Evolutionary conservation across 1,140 invertebrate genomes (phyloP), one percentile per base, ranked within the genome.

Genomic region (Drosophila lowei): DNA sequence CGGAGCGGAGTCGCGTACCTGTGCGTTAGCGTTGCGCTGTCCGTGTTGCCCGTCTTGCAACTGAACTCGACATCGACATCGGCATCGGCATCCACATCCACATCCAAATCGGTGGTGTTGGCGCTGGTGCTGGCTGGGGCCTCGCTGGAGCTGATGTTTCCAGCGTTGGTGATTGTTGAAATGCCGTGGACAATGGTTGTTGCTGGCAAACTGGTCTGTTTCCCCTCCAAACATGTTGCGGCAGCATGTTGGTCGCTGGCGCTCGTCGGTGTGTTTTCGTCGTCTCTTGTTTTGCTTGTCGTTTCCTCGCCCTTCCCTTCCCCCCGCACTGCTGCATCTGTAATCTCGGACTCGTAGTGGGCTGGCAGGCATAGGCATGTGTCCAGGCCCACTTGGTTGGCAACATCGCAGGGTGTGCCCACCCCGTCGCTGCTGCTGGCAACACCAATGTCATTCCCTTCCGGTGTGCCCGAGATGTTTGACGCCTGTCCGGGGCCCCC

Each of bases 41-140:
- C 81, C 86, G 89, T 83, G 79, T 88, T 77, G 79, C 77, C 79
- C 85, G 89, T 89, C 66, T 81, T 90, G 88, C 89, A 81, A 90
- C 85, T 90, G 77, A 88, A 55, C 49, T 63, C 59, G 61, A 79
- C 53, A 48, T 84, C 61, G 55, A 54, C 44, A 18, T 18, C 18
- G 18, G 18, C 18, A 18, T 18, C 18, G 18, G 18, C 18, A 18
- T 18, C 18, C 1, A 2, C 18, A 18, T 18, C 18, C 18, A 18
- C 18, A 25, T 8, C 47, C 47, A 23, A 44, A 75, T 55, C 62
- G 73, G 48, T 72, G 68, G 23, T 47, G 49, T 46, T 60, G 49
- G 13, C 11, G 63, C 16, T 53, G 18, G 23, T 30, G 59, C 50
- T 58, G 62, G 47, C 60, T 52, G 41, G 41, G 50, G 30, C 6